Evolutionary conservation across 2,113 vertebrate species (phyloP).

Genomic region (Oceanodroma tethys): DNA sequence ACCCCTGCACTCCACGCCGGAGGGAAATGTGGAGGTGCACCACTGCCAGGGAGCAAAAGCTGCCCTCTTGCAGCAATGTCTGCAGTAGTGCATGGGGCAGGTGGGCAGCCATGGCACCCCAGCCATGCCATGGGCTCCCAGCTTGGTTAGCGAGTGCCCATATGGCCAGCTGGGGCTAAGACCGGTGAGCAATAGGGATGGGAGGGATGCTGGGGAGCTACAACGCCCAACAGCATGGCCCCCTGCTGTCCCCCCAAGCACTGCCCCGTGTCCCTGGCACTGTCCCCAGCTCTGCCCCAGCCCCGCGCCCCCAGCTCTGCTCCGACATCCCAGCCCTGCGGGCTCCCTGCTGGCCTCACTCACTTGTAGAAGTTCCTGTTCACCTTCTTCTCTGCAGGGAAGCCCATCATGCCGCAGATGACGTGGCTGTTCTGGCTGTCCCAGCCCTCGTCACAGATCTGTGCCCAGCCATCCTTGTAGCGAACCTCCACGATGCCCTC

Average conservation of each 20-base stretch:
- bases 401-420: constrained; percentile 94
- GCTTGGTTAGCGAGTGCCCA: background rate
- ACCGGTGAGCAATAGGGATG: background rate
- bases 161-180: background rate
- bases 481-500: constrained; percentile 92
- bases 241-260: background rate
- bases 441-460: constrained; percentile 91
- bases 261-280: background rate
- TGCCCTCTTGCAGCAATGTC: background rate
- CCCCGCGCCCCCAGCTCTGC: background rate
- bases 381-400: constrained; percentile 88
- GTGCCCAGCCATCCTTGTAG: constrained; percentile 83
- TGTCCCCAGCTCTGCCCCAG: background rate
- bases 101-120: background rate
- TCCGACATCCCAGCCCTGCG: accelerated
- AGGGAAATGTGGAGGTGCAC: background rate
- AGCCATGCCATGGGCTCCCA: accelerated
- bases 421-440: constrained; percentile 84
- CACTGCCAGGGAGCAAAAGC: background rate
- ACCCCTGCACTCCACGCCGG: accelerated
- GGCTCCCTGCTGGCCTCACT: background rate
- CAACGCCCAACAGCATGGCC: background rate
- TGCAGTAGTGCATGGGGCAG: background rate
- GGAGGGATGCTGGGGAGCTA: background rate
- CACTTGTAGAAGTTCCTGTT: constrained; percentile 96